Evolutionary conservation across 2,113 vertebrate genomes (phyloP), one percentile per base, ranked within the genome.

Genomic region (Haemorhous mexicanus): DNA sequence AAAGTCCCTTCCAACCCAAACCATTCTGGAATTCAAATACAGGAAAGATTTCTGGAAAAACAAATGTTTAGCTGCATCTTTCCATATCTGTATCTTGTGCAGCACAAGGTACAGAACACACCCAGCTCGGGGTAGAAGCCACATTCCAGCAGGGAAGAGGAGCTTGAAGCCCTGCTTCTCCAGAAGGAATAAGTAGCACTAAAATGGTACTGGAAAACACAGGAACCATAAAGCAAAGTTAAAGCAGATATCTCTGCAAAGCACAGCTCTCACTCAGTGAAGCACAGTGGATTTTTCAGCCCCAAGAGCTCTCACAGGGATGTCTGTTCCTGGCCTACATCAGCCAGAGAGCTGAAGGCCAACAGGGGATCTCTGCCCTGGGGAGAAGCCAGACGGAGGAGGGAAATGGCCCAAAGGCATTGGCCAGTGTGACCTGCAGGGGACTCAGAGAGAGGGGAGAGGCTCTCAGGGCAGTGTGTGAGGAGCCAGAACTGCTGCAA

Each of bases 321-420:
- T 6, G 1, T 0, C 2, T 23, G 20, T 14, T 17, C 22, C 62
- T 19, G 24, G 37, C 53, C 63, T 21, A 26, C 1, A 62, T 7
- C 62, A 68, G 66, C 52, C 52, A 21, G 55, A 28, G 70, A 55
- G 43, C 3, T 30, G 52, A 33, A 69, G 32, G 63, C 17, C 41
- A 37, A 6, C 13, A 12, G 23, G 44, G 35, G 39, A 70, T 26
- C 26, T 27, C 55, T 77, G 83, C 30, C 15, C 28, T 9, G 1
- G 27, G 32, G 35, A 13, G 44, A 49, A 56, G 9, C 22, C 62
- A 46, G 30, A 33, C 0, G 0, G 0, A n/a, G 10, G 59, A 33
- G 18, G 35, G 1, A 9, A 74, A 67, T 6, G 22, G 17, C 52
- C 50, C 52, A 19, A 53, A 19, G 52, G 52, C 52, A 32, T 12